These are phyloP conservation scores for Agelastica alni DNA, from an alignment of 2,888 invertebrate genomes.

Conservation along the genomic window DNA sequence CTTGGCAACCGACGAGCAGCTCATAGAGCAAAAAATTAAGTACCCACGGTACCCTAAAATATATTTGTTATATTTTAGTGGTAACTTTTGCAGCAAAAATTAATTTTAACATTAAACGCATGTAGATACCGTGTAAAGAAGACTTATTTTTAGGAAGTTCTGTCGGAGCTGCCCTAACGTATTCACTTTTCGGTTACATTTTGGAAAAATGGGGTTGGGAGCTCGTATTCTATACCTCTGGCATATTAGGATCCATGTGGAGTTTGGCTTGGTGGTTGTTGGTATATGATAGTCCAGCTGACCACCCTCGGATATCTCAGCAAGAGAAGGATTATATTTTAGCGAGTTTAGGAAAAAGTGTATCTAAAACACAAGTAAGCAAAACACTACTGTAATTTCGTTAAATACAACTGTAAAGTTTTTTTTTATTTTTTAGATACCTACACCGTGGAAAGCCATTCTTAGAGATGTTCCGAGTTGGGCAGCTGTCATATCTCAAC, in stretches of 20 bases:
- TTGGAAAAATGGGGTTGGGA: conserved; percentile 71
- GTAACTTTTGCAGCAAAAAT: too few relatives aligned
- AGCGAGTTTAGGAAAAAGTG: conserved; percentile 59
- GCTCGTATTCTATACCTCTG: conserved; percentile 70
- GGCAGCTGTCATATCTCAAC: conserved; percentile 67
- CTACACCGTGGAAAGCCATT: conserved; percentile 67
- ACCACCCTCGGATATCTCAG: conserved; percentile 68
- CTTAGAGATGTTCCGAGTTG: conserved; percentile 65
- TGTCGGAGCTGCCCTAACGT: conserved; percentile 68
- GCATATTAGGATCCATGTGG: conserved; percentile 67
- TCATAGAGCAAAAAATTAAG: too few relatives aligned
- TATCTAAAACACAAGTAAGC: conserved; percentile 48
- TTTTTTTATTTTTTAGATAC: conserved; percentile 44
- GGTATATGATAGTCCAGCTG: conserved; percentile 66
- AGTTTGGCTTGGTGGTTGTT: conserved; percentile 66
- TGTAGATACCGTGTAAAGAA: too few relatives aligned
- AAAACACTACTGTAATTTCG: too few relatives aligned
- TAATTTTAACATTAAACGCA: too few relatives aligned
- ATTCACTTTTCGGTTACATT: conserved; percentile 71
- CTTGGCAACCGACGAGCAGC: too few relatives aligned
- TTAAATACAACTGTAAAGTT: conserved; percentile 1
- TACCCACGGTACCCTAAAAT: too few relatives aligned
- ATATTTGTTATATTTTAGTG: too few relatives aligned
- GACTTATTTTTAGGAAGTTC: conserved; percentile 63
- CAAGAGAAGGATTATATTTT: conserved; percentile 65